Conservation (phyloP, 2,797 vertebrate species). For the Acridotheres tristis region DNA sequence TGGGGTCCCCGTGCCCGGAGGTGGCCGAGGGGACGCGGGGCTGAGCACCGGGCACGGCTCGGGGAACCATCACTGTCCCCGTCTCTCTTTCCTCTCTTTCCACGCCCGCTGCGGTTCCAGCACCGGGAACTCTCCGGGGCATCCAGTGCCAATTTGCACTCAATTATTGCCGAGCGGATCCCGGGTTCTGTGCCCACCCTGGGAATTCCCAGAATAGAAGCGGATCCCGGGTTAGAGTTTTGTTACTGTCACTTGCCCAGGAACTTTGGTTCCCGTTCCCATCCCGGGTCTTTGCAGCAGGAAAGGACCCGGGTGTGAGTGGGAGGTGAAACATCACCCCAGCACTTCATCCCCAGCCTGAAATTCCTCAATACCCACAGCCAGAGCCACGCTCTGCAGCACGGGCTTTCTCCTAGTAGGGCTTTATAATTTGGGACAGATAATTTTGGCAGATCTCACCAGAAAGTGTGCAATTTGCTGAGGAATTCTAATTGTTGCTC, state of each 20-base stretch:
- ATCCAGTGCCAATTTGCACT: no score
- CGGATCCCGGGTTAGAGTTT: rapidly evolving
- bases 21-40: no score
- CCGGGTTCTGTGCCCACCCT: neutral
- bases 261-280: neutral
- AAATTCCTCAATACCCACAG: neutral
- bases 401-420: rapidly evolving
- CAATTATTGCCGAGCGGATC: neutral
- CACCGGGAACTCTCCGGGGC: neutral
- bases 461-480: neutral
- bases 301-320: rapidly evolving
- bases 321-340: neutral
- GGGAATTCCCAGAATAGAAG: neutral
- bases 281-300: neutral
- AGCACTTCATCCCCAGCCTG: neutral
- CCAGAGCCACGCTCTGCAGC: rapidly evolving
- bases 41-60: no score
- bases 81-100: no score
- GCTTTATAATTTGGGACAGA: neutral
- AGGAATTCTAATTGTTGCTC: neutral
- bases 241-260: neutral
- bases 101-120: neutral
- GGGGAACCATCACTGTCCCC: no score
- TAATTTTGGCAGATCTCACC: neutral
- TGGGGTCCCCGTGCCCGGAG: neutral